Percentiles rank a stretch among this genome's conserved stretches.
These are phyloP conservation scores for Nasonia vitripennis DNA, from an alignment of 1,140 invertebrate genomes.

Conservation along the genomic window DNA sequence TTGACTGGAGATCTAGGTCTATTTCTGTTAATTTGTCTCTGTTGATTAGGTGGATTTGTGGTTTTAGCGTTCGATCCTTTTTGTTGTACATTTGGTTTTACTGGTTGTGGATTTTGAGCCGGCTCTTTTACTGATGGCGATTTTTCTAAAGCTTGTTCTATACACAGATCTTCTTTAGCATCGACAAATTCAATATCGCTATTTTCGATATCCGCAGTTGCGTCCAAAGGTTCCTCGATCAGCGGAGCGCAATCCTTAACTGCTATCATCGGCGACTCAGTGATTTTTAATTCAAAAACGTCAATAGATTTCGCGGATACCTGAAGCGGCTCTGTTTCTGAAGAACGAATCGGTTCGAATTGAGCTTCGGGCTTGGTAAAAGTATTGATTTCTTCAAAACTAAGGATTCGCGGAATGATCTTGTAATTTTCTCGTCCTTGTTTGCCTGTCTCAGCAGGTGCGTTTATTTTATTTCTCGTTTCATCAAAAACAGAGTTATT, in stretches of 20 bases:
- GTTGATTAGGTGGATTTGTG: not conserved
- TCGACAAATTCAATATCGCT: not conserved
- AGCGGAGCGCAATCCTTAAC: slow-evolving; percentile 53
- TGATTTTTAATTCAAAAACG: slow-evolving; percentile 66
- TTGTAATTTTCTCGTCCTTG: not conserved
- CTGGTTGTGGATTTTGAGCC: not conserved
- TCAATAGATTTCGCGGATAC: slow-evolving; percentile 25
- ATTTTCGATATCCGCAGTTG: not conserved
- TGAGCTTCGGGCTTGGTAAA: slow-evolving; percentile 21
- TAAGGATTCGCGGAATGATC: slow-evolving; percentile 21
- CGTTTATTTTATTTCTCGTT: slow-evolving; percentile 5
- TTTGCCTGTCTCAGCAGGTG: not conserved
- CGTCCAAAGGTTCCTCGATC: not conserved
- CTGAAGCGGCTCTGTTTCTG: slow-evolving; percentile 5
- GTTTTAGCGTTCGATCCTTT: not conserved
- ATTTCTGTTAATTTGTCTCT: slow-evolving; percentile 49
- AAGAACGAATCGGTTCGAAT: slow-evolving; percentile 34
- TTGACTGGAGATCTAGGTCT: slow-evolving; percentile 69
- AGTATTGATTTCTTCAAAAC: slow-evolving; percentile 6
- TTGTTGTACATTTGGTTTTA: not conserved
- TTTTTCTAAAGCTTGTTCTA: not conserved
- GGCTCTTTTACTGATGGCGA: not conserved
- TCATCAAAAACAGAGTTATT: not conserved
- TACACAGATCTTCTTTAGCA: slow-evolving; percentile 11
- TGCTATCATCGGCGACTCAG: slow-evolving; percentile 60